Base-by-base conservation (phyloP, 2,888 invertebrate species). In the Urechis unicinctus region DNA sequence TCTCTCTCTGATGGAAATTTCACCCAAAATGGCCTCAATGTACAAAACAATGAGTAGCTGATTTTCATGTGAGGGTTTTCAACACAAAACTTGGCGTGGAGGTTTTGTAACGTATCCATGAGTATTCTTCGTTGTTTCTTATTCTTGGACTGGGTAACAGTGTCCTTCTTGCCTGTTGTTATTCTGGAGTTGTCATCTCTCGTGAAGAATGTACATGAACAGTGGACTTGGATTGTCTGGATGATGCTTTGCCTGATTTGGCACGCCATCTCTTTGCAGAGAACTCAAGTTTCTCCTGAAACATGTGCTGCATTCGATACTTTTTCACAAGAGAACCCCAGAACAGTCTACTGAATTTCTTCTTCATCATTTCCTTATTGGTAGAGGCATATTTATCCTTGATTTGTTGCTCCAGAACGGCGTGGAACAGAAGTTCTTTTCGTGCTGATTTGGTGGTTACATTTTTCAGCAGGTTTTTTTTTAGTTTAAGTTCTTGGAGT, bases 11-110 rank as follows among this genome's bases (percentile, higher is more conserved):
- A 24, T 3, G 47, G 25, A 24, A 3, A 5, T 4, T 24, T n/a
- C 3, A 62, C 49, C 55, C 57, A 61, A 50, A 66, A 65, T 31
- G 62, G 62, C n/a, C 58, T 49, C 24, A 62, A 28, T 42, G 57
- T 45, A 48, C 61, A 57, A 43, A 66, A 63, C 5, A 49, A 22
- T 0, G 61, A 51, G 42, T 61, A 63, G 36, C 36, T 36, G 9
- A 36, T 36, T 17, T 36, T 36, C n/a, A n/a, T n/a, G n/a, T n/a
- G n/a, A 17, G 36, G 36, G 17, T 36, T 9, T 36, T 36, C 36
- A 36, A 36, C 17, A 36, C 9, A 17, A 36, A 13, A 36, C 17
- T 36, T 36, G 9, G 9, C 36, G 17, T 36, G 36, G 36, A 36
- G 36, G 17, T 36, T 36, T 17, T 17, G 9, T 13, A 36, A 13